These are phyloP conservation scores for Heliconius himera DNA, from an alignment of 1,140 invertebrate genomes.

Conservation along the genomic window DNA sequence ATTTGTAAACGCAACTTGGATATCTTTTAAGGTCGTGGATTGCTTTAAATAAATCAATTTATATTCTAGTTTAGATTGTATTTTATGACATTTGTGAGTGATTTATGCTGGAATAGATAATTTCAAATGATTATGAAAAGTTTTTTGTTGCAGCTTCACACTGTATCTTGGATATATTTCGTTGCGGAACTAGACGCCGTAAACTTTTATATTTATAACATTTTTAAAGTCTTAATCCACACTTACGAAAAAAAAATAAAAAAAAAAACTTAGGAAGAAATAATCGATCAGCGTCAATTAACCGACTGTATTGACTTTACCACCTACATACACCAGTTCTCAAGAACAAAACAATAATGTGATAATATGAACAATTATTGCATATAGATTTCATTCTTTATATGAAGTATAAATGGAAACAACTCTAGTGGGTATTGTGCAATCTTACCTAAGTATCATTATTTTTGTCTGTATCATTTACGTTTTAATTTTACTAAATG, in stretches of 20 bases:
- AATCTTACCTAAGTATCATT: too few relatives aligned
- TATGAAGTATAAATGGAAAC: not conserved
- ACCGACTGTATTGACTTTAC: not conserved
- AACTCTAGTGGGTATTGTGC: not conserved
- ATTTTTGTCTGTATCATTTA: too few relatives aligned
- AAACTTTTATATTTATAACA: too few relatives aligned
- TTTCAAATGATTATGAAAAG: too few relatives aligned
- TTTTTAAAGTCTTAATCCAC: too few relatives aligned
- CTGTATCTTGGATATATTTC: too few relatives aligned
- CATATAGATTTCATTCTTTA: not conserved
- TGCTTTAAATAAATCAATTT: conserved; percentile 1
- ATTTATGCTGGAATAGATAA: too few relatives aligned
- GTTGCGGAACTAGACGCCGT: too few relatives aligned
- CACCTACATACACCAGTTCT: not conserved
- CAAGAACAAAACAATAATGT: conserved; percentile 17
- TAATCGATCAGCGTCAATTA: not conserved
- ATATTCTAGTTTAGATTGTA: not conserved
- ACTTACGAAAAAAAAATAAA: too few relatives aligned
- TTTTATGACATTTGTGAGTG: not conserved
- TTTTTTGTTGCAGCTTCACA: too few relatives aligned
- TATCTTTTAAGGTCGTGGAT: not conserved
- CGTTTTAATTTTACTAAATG: too few relatives aligned
- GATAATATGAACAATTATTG: conserved; percentile 21
- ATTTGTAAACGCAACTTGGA: not conserved
- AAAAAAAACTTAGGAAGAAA: not conserved